phyloP scores from a whole-genome alignment of 2,797 vertebrate species.

The Catostomus latipinnis region DNA sequence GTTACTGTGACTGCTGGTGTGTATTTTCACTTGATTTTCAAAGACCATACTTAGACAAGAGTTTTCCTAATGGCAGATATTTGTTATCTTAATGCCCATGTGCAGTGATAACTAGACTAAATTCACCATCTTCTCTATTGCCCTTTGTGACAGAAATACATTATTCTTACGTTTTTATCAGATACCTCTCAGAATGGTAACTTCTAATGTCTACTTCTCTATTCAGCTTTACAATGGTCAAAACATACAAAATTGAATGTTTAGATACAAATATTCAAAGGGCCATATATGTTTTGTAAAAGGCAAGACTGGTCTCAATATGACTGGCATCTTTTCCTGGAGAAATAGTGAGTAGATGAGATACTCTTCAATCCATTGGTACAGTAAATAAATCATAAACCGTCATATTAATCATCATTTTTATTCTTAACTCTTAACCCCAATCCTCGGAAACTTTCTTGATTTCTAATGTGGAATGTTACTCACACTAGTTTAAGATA shows the following conservation, averaged over 20 bases:
- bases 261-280: conserved; percentile 6
- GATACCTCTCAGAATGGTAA: neutral
- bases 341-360: neutral
- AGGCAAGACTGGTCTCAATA: neutral
- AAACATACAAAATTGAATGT: neutral
- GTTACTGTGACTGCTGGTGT: neutral
- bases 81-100: too few relatives aligned
- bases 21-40: conserved; percentile 19
- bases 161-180: conserved; percentile 42
- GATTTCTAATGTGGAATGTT: conserved; percentile 28
- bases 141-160: conserved; percentile 15
- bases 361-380: neutral
- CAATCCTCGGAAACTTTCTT: neutral
- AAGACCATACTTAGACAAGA: neutral
- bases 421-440: too few relatives aligned
- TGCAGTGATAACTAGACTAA: neutral
- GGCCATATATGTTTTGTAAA: neutral
- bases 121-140: neutral
- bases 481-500: conserved; percentile 28
- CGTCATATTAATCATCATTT: too few relatives aligned
- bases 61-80: conserved; percentile 20
- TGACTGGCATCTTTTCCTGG: neutral
- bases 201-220: neutral
- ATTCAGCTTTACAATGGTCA: neutral
- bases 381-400: neutral